phyloP scores from a whole-genome alignment of 2,888 invertebrate species.

The Drosophila gaucha region DNA sequence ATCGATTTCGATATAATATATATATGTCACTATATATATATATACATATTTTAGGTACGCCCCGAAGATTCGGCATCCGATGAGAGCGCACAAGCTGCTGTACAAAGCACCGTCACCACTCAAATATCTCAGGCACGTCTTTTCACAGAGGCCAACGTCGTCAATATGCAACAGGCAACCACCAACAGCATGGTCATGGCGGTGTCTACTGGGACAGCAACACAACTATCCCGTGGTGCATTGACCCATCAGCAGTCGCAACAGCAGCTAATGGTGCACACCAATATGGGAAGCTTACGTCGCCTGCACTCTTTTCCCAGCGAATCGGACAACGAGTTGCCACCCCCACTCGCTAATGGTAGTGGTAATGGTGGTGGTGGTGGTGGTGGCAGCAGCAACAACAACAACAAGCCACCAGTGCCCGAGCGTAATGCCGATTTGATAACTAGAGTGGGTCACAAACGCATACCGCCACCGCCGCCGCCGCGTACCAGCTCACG shows the following conservation, averaged over 20 bases:
- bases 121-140: conserved; percentile 84
- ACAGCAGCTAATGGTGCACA: conserved; percentile 72
- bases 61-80: conserved; percentile 85
- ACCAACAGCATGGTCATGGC: conserved; percentile 82
- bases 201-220: conserved; percentile 37
- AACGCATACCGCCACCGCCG: conserved; percentile 94
- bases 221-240: conserved; percentile 25
- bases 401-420: conserved; percentile 89
- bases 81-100: conserved; percentile 84
- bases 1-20: not conserved
- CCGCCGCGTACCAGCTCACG: conserved; percentile 96
- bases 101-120: conserved; percentile 85
- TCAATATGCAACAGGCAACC: conserved; percentile 69
- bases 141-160: conserved; percentile 78
- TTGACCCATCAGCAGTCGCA: conserved; percentile 57
- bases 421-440: conserved; percentile 93
- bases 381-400: conserved; percentile 82
- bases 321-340: conserved; percentile 92
- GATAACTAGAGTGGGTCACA: conserved; percentile 89
- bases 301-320: conserved; percentile 94
- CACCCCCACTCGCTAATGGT: conserved; percentile 86
- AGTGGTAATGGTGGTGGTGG: conserved; percentile 18
- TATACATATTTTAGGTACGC: conserved; percentile 69
- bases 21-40: not conserved
- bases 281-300: conserved; percentile 87